phyloP scores from a whole-genome alignment of 2,797 vertebrate genomes.

The Leptoclinus maculatus region DNA sequence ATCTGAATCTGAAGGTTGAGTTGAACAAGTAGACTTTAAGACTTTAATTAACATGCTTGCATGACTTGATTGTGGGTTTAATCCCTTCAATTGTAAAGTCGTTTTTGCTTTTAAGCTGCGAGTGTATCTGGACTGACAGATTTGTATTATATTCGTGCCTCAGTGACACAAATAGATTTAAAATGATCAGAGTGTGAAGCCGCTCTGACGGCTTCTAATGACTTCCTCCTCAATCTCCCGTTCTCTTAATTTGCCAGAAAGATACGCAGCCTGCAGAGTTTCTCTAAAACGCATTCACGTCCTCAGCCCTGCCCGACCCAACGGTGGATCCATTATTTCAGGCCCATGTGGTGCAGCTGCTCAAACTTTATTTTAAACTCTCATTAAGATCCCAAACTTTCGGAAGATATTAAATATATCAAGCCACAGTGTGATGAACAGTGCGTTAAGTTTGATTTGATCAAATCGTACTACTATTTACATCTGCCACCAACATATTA shows the following conservation, averaged over 20 bases:
- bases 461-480: background rate
- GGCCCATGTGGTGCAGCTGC: background rate
- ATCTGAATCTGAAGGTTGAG: background rate
- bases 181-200: slow-evolving; percentile 53
- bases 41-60: background rate
- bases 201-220: slow-evolving; percentile 37
- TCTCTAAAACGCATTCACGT: slow-evolving; percentile 8
- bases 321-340: background rate
- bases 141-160: slow-evolving; percentile 30
- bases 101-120: slow-evolving; percentile 1
- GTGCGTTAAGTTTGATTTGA: background rate
- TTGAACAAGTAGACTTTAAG: background rate
- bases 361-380: background rate
- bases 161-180: slow-evolving; percentile 49
- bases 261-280: background rate
- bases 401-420: background rate
- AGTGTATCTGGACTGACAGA: slow-evolving; percentile 21
- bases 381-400: background rate
- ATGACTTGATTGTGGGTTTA: slow-evolving; percentile 3
- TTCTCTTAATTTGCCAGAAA: slow-evolving; percentile 38
- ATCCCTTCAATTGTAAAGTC: background rate
- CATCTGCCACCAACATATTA: background rate
- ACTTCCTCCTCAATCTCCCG: slow-evolving; percentile 48
- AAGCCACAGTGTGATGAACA: background rate
- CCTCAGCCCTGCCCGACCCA: background rate